Percentiles rank a stretch among this genome's conserved stretches.
These are phyloP conservation scores for Leucopsar rothschildi DNA, from an alignment of 2,113 vertebrate genomes.

Conservation along the genomic window DNA sequence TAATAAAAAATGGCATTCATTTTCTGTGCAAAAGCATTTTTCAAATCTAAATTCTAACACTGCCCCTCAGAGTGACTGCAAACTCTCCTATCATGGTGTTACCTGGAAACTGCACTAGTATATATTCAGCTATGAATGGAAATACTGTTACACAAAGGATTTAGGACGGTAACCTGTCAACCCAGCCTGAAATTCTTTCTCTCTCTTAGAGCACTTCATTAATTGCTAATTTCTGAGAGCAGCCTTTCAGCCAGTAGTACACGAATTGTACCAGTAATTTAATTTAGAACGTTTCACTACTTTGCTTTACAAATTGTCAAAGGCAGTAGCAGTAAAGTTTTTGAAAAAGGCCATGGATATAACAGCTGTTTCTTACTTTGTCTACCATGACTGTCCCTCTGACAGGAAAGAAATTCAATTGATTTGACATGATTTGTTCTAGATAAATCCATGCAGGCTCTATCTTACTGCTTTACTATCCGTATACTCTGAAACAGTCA, in stretches of 20 bases:
- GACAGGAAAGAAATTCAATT: not conserved
- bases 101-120: not conserved
- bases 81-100: not conserved
- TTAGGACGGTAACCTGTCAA: not conserved
- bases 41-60: not conserved
- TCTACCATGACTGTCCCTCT: not conserved
- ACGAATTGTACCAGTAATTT: not conserved
- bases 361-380: not conserved
- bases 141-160: not conserved
- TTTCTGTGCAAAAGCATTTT: not conserved
- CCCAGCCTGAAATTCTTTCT: not conserved
- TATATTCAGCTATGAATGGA: not conserved
- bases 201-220: not conserved
- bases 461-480: not conserved
- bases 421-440: not conserved
- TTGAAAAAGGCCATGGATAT: not conserved
- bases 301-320: not conserved
- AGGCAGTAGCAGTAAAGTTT: not conserved
- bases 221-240: not conserved
- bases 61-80: not conserved
- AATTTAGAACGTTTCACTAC: not conserved
- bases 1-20: not conserved
- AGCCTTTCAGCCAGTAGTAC: not conserved
- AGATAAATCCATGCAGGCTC: not conserved
- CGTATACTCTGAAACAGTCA: not conserved